Conservation (phyloP, 2,888 invertebrate species). For the Brassicogethes aeneus region DNA sequence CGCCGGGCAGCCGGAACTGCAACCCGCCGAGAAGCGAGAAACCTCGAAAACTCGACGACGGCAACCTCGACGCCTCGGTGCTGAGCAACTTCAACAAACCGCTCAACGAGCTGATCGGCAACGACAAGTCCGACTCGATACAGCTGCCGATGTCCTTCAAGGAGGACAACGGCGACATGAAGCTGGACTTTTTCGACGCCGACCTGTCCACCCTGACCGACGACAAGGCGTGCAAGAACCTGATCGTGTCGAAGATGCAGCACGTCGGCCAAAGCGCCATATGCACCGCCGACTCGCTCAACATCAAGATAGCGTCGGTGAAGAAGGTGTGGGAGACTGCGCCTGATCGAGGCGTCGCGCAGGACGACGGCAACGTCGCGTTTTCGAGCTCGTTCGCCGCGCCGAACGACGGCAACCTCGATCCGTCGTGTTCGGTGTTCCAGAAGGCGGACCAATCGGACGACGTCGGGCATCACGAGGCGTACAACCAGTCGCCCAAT, state of each 20-base stretch:
- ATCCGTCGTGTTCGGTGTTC: slow-evolving; percentile 35
- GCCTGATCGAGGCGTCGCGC: slow-evolving; percentile 45
- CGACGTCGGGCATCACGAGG: slow-evolving; percentile 46
- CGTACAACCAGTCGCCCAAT: slow-evolving; percentile 46
- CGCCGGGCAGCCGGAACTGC: slow-evolving; percentile 47
- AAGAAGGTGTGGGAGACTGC: slow-evolving; percentile 67
- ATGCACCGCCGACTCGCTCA: slow-evolving; percentile 75
- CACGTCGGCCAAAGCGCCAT: slow-evolving; percentile 62
- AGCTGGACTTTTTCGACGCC: slow-evolving; percentile 86
- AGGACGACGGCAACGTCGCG: slow-evolving; percentile 38
- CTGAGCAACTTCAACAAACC: slow-evolving; percentile 44
- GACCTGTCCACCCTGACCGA: slow-evolving; percentile 68
- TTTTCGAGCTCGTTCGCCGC: slow-evolving; percentile 39
- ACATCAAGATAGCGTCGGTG: slow-evolving; percentile 89
- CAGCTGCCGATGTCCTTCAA: slow-evolving; percentile 64
- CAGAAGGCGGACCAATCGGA: slow-evolving; percentile 34
- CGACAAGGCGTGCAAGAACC: slow-evolving; percentile 46
- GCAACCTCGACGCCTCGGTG: slow-evolving; percentile 32
- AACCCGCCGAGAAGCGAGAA: slow-evolving; percentile 46
- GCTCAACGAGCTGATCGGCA: slow-evolving; percentile 36
- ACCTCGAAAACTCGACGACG: slow-evolving; percentile 50
- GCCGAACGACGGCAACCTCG: slow-evolving; percentile 40
- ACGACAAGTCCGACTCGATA: slow-evolving; percentile 34
- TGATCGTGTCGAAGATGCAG: slow-evolving; percentile 46
- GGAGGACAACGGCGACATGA: slow-evolving; percentile 83